Evolutionary conservation across 2,113 vertebrate species (phyloP), one percentile per base, ranked within the genome.

Genomic region (Symphodus melops): DNA sequence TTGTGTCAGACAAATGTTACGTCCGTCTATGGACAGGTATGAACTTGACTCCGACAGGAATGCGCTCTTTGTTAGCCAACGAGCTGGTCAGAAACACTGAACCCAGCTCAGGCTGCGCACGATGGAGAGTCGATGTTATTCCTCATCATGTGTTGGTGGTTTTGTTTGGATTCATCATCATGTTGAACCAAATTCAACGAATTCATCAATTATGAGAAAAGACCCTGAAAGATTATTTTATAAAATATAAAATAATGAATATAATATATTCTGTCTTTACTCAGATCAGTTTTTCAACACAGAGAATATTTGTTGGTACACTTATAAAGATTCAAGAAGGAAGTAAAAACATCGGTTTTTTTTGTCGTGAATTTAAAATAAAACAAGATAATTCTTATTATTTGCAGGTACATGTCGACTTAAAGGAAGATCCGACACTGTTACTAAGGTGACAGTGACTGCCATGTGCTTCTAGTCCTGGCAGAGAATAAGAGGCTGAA

Each of bases 31-130:
- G 49, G 55, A 51, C 79, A 86, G 79, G 81, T 83, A 73, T 64
- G 68, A 41, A 39, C 2, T 55, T 65, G 60, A 81, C 36, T 68
- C 63, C 48, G 6, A 36, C 52, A 19, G 67, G 85, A 88, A 90
- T 86, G 75, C 54, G 68, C 37, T 46, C 56, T 65, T 62, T 70
- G 39, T 77, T 9, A 33, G 14, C 17, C 28, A 55, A 9, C 25
- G 14, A 12, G 13, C 53, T 11, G 21, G 16, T 36, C 33, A 21
- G 59, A 20, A 33, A 63, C 55, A 65, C 42, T 9, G 23, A 51
- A 48, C 17, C 7, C 7, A 19, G 16, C 19, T 17, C 16, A 48
- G 46, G 46, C 17, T 48, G 16, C 19, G 4, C 16, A 5, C n/a
- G n/a, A n/a, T n/a, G n/a, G n/a, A n/a, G n/a, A n/a, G n/a, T n/a